Evolutionary conservation across 2,888 invertebrate genomes (phyloP).

Genomic region (Phragmatobia fuliginosa): DNA sequence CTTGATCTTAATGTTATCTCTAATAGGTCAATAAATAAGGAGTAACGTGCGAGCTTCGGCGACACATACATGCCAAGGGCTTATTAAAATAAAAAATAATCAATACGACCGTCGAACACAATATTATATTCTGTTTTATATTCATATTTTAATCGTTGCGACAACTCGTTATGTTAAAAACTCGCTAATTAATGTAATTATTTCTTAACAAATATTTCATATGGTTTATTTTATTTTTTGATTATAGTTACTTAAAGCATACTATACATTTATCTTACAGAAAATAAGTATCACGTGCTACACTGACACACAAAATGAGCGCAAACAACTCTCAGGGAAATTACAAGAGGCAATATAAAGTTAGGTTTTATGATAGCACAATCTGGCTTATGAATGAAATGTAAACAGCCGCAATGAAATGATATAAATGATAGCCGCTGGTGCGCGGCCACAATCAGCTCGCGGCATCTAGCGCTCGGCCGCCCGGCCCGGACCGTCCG

Average conservation of each 20-base stretch:
- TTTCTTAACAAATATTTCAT: neutral
- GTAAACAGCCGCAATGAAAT: slow-evolving; percentile 84
- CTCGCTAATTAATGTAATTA: slow-evolving; percentile 12
- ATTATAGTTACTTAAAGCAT: slow-evolving; percentile 28
- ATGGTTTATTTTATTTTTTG: neutral
- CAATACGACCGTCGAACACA: slow-evolving; percentile 74
- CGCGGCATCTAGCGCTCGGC: slow-evolving; percentile 76
- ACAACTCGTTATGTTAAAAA: slow-evolving; percentile 3
- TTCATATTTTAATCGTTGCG: slow-evolving; percentile 72
- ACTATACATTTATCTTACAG: slow-evolving; percentile 6
- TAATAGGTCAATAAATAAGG: slow-evolving; percentile 87
- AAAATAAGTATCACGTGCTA: slow-evolving; percentile 16
- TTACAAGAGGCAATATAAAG: slow-evolving; percentile 60
- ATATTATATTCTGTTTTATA: slow-evolving; percentile 73
- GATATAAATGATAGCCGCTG: slow-evolving; percentile 79
- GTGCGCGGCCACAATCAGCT: slow-evolving; percentile 71
- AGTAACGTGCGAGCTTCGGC: slow-evolving; percentile 85
- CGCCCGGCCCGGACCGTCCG: slow-evolving; percentile 55
- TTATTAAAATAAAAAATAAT: slow-evolving; percentile 82
- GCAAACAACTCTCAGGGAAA: slow-evolving; percentile 41
- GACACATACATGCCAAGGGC: slow-evolving; percentile 80
- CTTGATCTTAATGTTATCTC: slow-evolving; percentile 87
- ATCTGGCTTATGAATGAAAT: slow-evolving; percentile 82
- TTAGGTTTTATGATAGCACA: slow-evolving; percentile 70
- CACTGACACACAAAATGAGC: slow-evolving; percentile 32